These are phyloP conservation scores for Drosophila affinis DNA, from an alignment of 2,888 invertebrate genomes.

Conservation along the genomic window DNA sequence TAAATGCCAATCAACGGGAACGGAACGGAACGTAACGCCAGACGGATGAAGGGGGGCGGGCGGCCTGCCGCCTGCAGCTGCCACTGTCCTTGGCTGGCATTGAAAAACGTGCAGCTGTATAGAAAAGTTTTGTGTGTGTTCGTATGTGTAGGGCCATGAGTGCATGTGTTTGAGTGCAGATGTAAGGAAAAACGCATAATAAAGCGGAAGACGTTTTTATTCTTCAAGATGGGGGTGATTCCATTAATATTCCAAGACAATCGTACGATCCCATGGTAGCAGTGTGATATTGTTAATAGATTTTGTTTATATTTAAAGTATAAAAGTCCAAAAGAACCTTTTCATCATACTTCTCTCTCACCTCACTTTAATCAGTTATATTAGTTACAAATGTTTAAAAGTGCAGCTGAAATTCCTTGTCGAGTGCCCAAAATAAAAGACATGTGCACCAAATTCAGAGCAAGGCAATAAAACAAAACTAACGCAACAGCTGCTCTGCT, in stretches of 20 bases:
- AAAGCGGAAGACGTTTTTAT: constrained; percentile 20
- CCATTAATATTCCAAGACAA: not conserved
- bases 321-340: not conserved
- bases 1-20: constrained; percentile 50
- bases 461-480: constrained; percentile 54
- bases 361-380: not conserved
- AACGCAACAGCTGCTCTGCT: constrained; percentile 48
- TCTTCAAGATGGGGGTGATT: constrained; percentile 4
- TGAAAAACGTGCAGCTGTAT: constrained; percentile 43
- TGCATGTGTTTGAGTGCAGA: constrained; percentile 9
- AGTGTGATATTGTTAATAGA: too few species aligned
- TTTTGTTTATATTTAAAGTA: not conserved
- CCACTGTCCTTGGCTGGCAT: constrained; percentile 45
- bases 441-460: constrained; percentile 34
- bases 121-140: not conserved
- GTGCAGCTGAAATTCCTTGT: constrained; percentile 10
- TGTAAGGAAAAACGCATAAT: constrained; percentile 32
- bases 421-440: constrained; percentile 12
- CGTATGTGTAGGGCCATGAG: not conserved
- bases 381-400: not conserved
- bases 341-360: too few species aligned
- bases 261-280: not conserved
- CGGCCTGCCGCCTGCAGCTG: constrained; percentile 6
- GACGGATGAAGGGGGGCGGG: constrained; percentile 1
- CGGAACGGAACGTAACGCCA: not conserved